A percentile compares a stretch with the other conserved stretches of the same genome.
These are phyloP conservation scores for Oreotrochilus melanogaster DNA, from an alignment of 2,113 vertebrate genomes.

Conservation along the genomic window DNA sequence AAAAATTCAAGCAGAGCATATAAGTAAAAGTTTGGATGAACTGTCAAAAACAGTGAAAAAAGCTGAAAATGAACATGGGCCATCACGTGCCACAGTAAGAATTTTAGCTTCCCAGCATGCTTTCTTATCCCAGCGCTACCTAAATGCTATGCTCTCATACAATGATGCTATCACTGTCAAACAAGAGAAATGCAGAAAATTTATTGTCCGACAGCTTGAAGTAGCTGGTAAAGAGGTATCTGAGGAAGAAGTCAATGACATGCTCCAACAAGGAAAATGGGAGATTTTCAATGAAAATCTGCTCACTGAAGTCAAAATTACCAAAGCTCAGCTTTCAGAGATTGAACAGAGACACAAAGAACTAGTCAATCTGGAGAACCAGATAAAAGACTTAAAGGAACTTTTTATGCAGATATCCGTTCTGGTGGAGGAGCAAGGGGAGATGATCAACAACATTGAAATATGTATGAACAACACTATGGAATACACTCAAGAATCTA, in stretches of 20 bases:
- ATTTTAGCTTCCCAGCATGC: slow-evolving; percentile 86
- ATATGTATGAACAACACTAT: slow-evolving; percentile 85
- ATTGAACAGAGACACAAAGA: slow-evolving; percentile 96
- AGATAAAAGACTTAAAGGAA: slow-evolving; percentile 90
- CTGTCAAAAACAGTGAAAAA: slow-evolving; percentile 83
- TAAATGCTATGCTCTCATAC: slow-evolving; percentile 87
- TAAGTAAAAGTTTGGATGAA: slow-evolving; percentile 82
- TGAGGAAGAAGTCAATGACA: slow-evolving; percentile 90
- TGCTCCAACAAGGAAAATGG: slow-evolving; percentile 93
- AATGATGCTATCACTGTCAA: slow-evolving; percentile 87
- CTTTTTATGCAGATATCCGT: slow-evolving; percentile 91
- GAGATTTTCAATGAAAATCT: slow-evolving; percentile 95
- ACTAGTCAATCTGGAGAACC: slow-evolving; percentile 89
- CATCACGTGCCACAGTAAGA: slow-evolving; percentile 78
- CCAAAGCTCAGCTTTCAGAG: slow-evolving; percentile 89
- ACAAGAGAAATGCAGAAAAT: slow-evolving; percentile 91
- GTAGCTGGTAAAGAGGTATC: slow-evolving; percentile 87
- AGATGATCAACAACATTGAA: slow-evolving; percentile 90
- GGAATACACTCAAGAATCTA: slow-evolving; percentile 85
- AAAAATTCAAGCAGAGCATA: slow-evolving; percentile 87
- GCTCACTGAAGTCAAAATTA: slow-evolving; percentile 89
- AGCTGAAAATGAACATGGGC: slow-evolving; percentile 80
- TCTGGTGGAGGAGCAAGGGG: slow-evolving; percentile 91
- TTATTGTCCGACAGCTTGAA: slow-evolving; percentile 92
- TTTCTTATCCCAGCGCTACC: slow-evolving; percentile 83